Evolutionary conservation across 1,140 invertebrate species (phyloP).

Genomic region (Caerostris extrusa): DNA sequence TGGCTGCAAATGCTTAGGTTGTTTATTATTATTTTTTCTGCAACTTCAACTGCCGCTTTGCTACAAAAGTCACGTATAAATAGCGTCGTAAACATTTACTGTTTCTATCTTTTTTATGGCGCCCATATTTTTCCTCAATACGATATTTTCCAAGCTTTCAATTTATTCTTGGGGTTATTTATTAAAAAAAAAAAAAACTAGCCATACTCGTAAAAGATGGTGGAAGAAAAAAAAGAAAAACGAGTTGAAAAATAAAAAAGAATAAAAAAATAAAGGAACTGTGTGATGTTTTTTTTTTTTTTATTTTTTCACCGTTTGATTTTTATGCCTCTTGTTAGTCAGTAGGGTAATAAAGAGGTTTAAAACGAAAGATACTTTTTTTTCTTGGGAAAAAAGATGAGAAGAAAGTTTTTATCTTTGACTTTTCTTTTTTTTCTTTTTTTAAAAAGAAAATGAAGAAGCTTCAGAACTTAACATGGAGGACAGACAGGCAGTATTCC

Average conservation of each 20-base stretch:
- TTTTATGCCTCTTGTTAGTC: conserved; percentile 23
- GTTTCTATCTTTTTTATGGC: conserved; percentile 35
- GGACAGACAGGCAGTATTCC: neutral
- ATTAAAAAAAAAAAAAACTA: conserved; percentile 1
- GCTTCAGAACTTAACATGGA: neutral
- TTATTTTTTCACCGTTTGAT: neutral
- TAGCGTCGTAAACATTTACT: conserved; percentile 4
- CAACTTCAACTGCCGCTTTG: neutral
- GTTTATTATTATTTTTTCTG: neutral
- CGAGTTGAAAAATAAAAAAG: neutral
- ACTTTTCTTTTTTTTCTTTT: neutral
- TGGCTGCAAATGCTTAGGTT: neutral
- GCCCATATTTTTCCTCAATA: conserved; percentile 3
- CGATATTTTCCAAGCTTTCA: conserved; percentile 35
- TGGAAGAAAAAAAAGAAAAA: neutral
- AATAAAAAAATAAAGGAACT: neutral
- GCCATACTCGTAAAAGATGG: conserved; percentile 14
- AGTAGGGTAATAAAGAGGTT: conserved; percentile 30
- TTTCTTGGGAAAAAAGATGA: neutral
- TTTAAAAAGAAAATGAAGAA: neutral
- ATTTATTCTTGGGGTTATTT: conserved; percentile 31
- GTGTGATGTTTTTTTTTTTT: neutral
- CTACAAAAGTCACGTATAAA: conserved; percentile 19
- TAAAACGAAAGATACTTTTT: conserved; percentile 13
- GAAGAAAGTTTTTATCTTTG: neutral